These are phyloP conservation scores for Tuta absoluta DNA, from an alignment of 2,888 invertebrate genomes.

Conservation along the genomic window DNA sequence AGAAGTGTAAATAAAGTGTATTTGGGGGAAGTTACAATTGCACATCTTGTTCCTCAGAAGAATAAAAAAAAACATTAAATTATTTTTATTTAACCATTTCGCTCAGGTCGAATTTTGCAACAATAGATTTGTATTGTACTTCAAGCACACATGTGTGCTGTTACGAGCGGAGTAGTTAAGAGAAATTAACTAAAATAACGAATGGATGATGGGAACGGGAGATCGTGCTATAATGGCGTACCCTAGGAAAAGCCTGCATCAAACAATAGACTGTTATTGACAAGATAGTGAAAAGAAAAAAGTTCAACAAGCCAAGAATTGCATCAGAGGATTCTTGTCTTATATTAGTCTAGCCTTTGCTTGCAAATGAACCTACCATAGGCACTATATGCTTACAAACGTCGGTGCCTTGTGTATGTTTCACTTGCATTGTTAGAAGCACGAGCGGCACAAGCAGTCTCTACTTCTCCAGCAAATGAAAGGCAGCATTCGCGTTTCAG, in stretches of 20 bases:
- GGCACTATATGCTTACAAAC: background rate
- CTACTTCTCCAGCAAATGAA: background rate
- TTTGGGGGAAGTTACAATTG: background rate
- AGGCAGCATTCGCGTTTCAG: background rate
- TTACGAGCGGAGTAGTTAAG: too few species aligned
- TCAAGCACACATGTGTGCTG: too few species aligned
- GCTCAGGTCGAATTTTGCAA: too few species aligned
- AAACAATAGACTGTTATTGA: too few species aligned
- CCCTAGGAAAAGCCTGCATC: too few species aligned
- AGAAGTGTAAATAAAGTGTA: constrained; percentile 8
- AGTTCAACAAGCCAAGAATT: background rate
- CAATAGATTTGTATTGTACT: too few species aligned
- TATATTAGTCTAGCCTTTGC: background rate
- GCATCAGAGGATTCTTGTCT: background rate
- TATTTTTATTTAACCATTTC: too few species aligned
- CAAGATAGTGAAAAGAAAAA: background rate
- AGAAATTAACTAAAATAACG: too few species aligned
- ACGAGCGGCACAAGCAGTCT: too few species aligned
- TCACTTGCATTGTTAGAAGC: background rate
- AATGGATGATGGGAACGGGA: too few species aligned
- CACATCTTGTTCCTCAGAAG: background rate
- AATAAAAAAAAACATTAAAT: background rate
- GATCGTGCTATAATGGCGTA: too few species aligned
- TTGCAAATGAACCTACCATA: too few species aligned
- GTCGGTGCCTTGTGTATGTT: background rate